A percentile compares a stretch with the other conserved stretches of the same genome.
phyloP scores from a whole-genome alignment of 2,888 invertebrate species.

The Alviniconcha strummeri region DNA sequence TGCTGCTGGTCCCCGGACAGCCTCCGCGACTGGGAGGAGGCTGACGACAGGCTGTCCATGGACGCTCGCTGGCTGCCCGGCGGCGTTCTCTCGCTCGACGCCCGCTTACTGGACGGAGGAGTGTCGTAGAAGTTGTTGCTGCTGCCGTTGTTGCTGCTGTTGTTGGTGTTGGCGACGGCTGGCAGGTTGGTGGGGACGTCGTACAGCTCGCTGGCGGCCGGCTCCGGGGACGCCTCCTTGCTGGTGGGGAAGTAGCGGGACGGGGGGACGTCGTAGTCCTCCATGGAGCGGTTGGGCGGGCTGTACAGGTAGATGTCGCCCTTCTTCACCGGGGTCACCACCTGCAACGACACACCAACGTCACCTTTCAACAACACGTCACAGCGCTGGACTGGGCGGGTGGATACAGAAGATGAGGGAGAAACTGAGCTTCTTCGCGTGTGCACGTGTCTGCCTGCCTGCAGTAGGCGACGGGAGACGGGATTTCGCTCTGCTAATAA shows the following conservation, averaged over 20 bases:
- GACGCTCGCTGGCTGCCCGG: slow-evolving; percentile 41
- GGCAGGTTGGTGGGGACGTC: slow-evolving; percentile 41
- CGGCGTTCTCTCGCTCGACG: slow-evolving; percentile 42
- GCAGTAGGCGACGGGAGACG: background rate
- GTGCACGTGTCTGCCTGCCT: background rate
- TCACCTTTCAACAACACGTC: background rate
- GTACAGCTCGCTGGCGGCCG: slow-evolving; percentile 29
- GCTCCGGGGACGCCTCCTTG: slow-evolving; percentile 9
- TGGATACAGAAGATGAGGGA: background rate
- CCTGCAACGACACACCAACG: slow-evolving; percentile 39
- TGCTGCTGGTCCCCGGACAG: slow-evolving; percentile 13
- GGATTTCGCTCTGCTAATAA: too few relatives aligned
- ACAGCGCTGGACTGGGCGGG: background rate
- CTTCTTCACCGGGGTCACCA: slow-evolving; percentile 46
- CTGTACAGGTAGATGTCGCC: slow-evolving; percentile 43
- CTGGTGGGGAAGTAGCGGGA: slow-evolving; percentile 32
- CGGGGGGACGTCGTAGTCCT: slow-evolving; percentile 66
- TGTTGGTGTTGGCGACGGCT: slow-evolving; percentile 20
- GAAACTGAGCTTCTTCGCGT: background rate
- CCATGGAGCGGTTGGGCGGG: slow-evolving; percentile 36
- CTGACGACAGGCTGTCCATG: slow-evolving; percentile 31
- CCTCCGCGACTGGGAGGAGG: slow-evolving; percentile 4
- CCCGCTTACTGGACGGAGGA: slow-evolving; percentile 50
- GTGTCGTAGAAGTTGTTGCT: slow-evolving; percentile 51
- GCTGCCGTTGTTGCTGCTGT: slow-evolving; percentile 46